Evolutionary conservation across 2,888 invertebrate species (phyloP).

Genomic region (Drosophila fungiperda): DNA sequence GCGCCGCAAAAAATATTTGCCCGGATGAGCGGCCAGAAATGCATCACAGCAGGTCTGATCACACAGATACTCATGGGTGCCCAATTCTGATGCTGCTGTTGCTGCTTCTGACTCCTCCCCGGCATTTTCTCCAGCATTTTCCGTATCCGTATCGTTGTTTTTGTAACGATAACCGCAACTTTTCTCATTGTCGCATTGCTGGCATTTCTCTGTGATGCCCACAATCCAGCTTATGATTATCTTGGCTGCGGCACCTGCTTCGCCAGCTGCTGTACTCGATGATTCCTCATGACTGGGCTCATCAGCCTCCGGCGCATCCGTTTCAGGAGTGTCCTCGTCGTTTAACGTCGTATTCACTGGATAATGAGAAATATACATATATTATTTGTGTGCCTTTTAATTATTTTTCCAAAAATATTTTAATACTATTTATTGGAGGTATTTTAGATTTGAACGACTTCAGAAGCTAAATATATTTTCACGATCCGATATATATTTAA

Average conservation of each 20-base stretch:
- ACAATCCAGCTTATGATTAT: constrained; percentile 83
- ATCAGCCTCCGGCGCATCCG: constrained; percentile 69
- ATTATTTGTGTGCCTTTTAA: background rate
- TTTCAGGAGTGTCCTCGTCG: constrained; percentile 64
- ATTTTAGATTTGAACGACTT: background rate
- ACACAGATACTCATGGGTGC: constrained; percentile 86
- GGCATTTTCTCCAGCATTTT: constrained; percentile 7
- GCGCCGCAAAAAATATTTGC: constrained; percentile 87
- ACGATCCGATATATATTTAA: background rate
- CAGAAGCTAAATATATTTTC: background rate
- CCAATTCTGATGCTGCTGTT: background rate
- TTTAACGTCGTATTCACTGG: constrained; percentile 59
- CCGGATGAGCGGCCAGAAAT: constrained; percentile 86
- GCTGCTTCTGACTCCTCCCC: constrained; percentile 15
- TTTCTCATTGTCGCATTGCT: constrained; percentile 79
- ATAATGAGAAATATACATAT: background rate
- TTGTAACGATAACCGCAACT: constrained; percentile 82
- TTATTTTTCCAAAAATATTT: background rate
- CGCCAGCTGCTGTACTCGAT: constrained; percentile 66
- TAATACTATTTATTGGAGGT: background rate
- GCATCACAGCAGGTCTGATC: constrained; percentile 86
- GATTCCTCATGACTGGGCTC: constrained; percentile 85
- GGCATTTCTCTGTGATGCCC: constrained; percentile 73
- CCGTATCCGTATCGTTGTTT: constrained; percentile 82
- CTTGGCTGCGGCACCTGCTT: constrained; percentile 81